Evolutionary conservation across 1,140 invertebrate species (phyloP).

Genomic region (Sycophaga agraensis): DNA sequence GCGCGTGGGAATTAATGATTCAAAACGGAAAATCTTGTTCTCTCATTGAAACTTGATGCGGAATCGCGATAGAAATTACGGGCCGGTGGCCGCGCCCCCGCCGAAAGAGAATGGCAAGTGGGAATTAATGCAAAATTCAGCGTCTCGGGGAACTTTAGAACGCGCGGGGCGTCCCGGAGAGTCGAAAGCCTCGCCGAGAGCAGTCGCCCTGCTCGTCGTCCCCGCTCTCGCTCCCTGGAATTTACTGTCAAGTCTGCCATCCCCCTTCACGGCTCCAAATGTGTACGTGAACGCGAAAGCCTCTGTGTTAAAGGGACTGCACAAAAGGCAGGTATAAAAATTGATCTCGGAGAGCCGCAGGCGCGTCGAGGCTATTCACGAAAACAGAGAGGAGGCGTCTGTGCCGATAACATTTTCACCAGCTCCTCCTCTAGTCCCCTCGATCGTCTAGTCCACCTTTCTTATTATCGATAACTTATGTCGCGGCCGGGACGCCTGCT

Average conservation of each 20-base stretch:
- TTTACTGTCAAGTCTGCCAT: constrained; percentile 2
- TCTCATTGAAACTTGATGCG: constrained; percentile 2
- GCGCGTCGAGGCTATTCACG: background rate
- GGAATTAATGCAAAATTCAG: constrained; percentile 23
- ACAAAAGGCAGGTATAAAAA: constrained; percentile 19
- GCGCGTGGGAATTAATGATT: background rate
- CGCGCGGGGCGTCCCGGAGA: background rate
- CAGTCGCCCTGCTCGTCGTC: too few species aligned
- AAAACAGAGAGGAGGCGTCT: background rate
- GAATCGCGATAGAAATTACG: constrained; percentile 3
- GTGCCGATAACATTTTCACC: background rate
- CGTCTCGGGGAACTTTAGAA: constrained; percentile 10
- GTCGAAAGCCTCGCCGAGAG: too few species aligned
- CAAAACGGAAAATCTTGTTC: constrained; percentile 7
- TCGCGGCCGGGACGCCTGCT: too few species aligned
- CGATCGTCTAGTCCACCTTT: too few species aligned
- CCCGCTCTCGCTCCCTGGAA: background rate
- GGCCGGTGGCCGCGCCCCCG: too few species aligned
- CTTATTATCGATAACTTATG: too few species aligned
- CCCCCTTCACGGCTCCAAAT: background rate
- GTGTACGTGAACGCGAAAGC: background rate
- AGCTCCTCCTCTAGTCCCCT: background rate
- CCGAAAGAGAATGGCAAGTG: constrained; percentile 1
- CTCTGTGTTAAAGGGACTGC: constrained; percentile 5
- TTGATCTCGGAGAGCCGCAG: background rate